A percentile compares a stretch with the other conserved stretches of the same genome.
phyloP scores from a whole-genome alignment of 2,797 vertebrate genomes.

The Sebastes trivittatus region DNA sequence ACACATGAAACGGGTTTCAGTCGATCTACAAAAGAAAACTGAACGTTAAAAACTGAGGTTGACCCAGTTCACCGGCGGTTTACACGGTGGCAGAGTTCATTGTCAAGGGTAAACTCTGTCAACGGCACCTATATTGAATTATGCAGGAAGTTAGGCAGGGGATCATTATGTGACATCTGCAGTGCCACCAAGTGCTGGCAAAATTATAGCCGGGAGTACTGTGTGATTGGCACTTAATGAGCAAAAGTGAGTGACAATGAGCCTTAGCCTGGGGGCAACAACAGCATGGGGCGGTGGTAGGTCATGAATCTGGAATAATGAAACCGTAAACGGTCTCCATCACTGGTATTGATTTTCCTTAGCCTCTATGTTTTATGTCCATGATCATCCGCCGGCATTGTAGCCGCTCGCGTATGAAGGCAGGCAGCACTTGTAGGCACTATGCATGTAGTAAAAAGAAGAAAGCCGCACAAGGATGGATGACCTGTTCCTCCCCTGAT shows the following conservation, averaged over 20 bases:
- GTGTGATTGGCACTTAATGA: conserved; percentile 83
- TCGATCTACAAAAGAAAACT: background rate
- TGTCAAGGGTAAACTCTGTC: conserved; percentile 69
- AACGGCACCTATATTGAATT: conserved; percentile 68
- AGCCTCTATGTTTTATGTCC: conserved; percentile 67
- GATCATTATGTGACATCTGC: conserved; percentile 77
- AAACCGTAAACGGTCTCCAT: conserved; percentile 76
- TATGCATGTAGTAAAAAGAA: conserved; percentile 31
- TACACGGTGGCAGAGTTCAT: conserved; percentile 56
- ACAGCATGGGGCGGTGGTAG: conserved; percentile 68
- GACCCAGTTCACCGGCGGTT: conserved; percentile 56
- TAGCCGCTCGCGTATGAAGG: conserved; percentile 13
- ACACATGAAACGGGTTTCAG: background rate
- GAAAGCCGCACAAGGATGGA: conserved; percentile 15
- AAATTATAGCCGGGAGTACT: conserved; percentile 77
- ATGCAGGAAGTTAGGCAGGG: conserved; percentile 66
- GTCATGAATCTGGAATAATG: conserved; percentile 80
- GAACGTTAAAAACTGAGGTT: conserved; percentile 20
- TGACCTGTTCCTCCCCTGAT: conserved; percentile 17
- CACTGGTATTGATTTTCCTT: conserved; percentile 74
- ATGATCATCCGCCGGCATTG: conserved; percentile 50
- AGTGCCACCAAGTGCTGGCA: conserved; percentile 71
- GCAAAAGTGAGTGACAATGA: conserved; percentile 81
- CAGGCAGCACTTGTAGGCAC: conserved; percentile 32
- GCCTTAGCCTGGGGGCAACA: conserved; percentile 71